Base-by-base conservation (phyloP, 1,140 invertebrate genomes). In the Ostrea denselamellosa region DNA sequence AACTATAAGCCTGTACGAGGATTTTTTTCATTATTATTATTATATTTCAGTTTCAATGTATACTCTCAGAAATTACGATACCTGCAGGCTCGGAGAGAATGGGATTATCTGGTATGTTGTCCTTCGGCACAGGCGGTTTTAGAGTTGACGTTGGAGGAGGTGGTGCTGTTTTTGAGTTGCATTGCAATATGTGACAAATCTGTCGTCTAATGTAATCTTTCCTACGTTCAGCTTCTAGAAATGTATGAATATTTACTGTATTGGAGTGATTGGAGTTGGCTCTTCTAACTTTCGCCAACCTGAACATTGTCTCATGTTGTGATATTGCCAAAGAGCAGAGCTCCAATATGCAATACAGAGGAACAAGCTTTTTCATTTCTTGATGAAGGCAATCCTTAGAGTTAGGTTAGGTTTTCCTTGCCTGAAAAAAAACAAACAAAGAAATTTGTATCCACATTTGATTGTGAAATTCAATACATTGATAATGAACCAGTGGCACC, bases 71-170 rank as follows among this genome's bases (percentile, higher is more conserved):
- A 44, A 44, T 44, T 2, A 44, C 0, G 12, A 28, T 77, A 77
- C 68, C 68, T 14, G 68, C 68, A 77, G 68, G 68, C 28, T 77
- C 68, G 68, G 68, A 77, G 22, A 77, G 68, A 9, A 77, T 77
- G 14, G 68, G 28, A 12, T 77, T 12, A 28, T 77, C 68, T 0
- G 25, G 25, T 28, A 25, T 77, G 28, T 77, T 28, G 22, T 77
- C 28, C 28, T 77, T 77, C 28, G 68, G 25, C 28, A 28, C 28
- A 14, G 25, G 68, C 28, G 68, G 68, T 25, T 25, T 25, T 34
- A 25, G 22, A 9, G 28, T 34, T 44, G 68, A 77, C 8, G 22
- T 14, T 2, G 22, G 25, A 2, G 25, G 22, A 9, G 68, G 14
- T 34, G 68, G 68, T 14, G 7, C 7, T 77, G 22, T 8, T 28